Conservation (phyloP, 2,888 invertebrate species). For the Cosmia pyralina region DNA sequence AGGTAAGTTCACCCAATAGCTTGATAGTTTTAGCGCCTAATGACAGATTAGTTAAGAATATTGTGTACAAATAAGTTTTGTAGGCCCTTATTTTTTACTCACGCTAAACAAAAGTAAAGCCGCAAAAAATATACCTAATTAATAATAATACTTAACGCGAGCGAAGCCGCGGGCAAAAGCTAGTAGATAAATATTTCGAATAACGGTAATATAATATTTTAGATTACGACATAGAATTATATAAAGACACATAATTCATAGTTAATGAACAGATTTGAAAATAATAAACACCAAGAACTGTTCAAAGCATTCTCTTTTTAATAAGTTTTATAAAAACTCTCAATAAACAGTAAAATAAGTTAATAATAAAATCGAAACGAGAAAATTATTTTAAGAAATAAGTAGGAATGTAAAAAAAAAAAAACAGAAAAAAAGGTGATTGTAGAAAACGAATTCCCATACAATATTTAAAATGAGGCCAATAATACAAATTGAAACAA, state of each 20-base stretch:
- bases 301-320: background rate
- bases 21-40: too few species aligned
- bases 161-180: too few species aligned
- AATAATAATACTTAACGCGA: too few species aligned
- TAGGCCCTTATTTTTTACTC: too few species aligned
- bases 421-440: background rate
- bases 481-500: slow-evolving; percentile 12
- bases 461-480: background rate
- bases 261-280: background rate
- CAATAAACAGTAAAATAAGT: background rate
- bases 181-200: too few species aligned
- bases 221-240: too few species aligned
- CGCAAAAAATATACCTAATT: too few species aligned
- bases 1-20: too few species aligned
- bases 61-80: too few species aligned
- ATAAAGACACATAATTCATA: background rate
- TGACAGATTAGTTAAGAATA: too few species aligned
- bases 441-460: background rate
- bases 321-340: background rate
- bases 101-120: too few species aligned
- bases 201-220: too few species aligned
- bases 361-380: background rate
- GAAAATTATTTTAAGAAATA: background rate
- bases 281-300: background rate
- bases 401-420: background rate